These are phyloP conservation scores for Nothobranchius furzeri DNA, from an alignment of 2,113 vertebrate species.

Conservation along the genomic window DNA sequence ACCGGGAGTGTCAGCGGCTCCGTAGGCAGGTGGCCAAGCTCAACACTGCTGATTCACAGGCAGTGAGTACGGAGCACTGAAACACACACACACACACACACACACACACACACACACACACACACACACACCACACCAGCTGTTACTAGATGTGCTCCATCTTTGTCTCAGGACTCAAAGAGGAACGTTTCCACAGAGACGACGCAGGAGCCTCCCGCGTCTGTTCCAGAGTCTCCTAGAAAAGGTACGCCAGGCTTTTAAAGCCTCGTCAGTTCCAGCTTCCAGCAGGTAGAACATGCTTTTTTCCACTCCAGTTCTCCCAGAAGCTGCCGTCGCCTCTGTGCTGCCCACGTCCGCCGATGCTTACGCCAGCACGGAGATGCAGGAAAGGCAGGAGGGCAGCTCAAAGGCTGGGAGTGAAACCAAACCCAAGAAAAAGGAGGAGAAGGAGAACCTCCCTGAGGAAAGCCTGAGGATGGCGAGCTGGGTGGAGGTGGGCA, in stretches of 20 bases:
- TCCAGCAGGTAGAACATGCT: no score
- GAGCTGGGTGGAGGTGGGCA: constrained; percentile 73
- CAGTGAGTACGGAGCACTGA: constrained; percentile 71
- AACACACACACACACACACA: neutral
- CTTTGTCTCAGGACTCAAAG: constrained; percentile 69
- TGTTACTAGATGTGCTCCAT: no score
- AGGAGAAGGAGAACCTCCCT: constrained; percentile 42
- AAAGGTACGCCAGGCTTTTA: constrained; percentile 52
- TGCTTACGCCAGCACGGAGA: constrained; percentile 16
- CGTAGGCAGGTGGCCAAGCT: constrained; percentile 93
- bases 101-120: neutral
- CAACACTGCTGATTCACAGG: constrained; percentile 78
- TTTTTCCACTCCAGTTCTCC: constrained; percentile 41
- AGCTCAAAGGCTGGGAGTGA: neutral
- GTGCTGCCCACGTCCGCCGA: constrained; percentile 7
- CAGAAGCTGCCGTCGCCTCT: constrained; percentile 26
- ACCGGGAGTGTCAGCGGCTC: constrained; percentile 95
- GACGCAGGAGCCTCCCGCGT: constrained; percentile 57
- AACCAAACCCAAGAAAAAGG: constrained; percentile 16
- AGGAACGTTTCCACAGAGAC: constrained; percentile 72
- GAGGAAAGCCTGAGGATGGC: constrained; percentile 70
- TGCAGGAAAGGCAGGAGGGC: constrained; percentile 23
- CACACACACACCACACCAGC: neutral
- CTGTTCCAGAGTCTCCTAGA: constrained; percentile 70
- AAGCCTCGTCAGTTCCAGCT: no score